phyloP scores from a whole-genome alignment of 2,113 vertebrate species.

The Macquaria ambigua region DNA sequence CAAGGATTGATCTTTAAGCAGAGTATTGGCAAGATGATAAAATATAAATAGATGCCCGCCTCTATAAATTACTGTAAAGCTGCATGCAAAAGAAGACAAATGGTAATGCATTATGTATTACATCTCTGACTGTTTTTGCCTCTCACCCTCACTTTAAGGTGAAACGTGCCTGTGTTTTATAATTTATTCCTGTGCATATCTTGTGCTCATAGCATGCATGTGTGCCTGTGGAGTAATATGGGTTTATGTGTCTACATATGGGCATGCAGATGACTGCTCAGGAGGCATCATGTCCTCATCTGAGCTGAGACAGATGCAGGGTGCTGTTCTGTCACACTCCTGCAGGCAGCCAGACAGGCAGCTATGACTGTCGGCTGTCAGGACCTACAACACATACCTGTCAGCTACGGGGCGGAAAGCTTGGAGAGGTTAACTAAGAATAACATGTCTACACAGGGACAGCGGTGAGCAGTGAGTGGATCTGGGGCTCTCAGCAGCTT shows the following conservation, averaged over 20 bases:
- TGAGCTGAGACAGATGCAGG: slow-evolving; percentile 51
- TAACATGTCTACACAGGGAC: slow-evolving; percentile 39
- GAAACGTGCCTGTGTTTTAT: neutral
- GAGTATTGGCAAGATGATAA: slow-evolving; percentile 27
- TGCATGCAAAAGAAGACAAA: neutral
- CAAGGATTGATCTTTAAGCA: slow-evolving; percentile 26
- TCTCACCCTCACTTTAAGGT: slow-evolving; percentile 5
- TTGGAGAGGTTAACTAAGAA: slow-evolving; percentile 57
- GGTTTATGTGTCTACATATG: neutral
- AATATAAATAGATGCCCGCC: slow-evolving; percentile 43
- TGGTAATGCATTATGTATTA: slow-evolving; percentile 32
- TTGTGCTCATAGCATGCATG: neutral
- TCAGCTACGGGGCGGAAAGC: slow-evolving; percentile 41
- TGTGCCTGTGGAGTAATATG: neutral
- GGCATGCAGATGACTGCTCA: slow-evolving; percentile 9
- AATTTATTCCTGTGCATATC: neutral
- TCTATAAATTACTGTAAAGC: slow-evolving; percentile 24
- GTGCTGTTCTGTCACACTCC: slow-evolving; percentile 51
- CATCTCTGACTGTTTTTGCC: neutral
- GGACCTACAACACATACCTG: slow-evolving; percentile 55
- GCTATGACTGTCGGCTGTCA: slow-evolving; percentile 72
- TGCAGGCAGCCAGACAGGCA: slow-evolving; percentile 51
- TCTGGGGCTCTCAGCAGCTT: slow-evolving; percentile 5
- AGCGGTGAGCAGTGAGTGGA: neutral
- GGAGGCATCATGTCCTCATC: slow-evolving; percentile 46